Base-by-base conservation (phyloP, 2,797 vertebrate species). In the Paramormyrops hopkinsi region DNA sequence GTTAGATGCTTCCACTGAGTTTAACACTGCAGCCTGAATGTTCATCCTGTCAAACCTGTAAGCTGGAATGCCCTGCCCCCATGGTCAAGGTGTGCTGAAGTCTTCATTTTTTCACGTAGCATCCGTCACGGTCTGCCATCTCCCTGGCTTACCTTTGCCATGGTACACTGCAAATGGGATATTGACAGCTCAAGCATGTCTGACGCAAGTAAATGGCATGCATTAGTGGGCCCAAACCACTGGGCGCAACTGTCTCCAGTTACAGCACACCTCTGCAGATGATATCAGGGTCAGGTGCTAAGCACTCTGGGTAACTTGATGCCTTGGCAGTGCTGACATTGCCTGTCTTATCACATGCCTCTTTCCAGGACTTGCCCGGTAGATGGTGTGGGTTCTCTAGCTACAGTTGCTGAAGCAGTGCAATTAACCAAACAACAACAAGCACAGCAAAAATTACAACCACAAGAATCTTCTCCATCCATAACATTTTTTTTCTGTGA, bases 121-220 rank as follows among this genome's bases (percentile, higher is more conserved):
- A 19, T 88, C 86, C 25, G 17, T 88, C 46, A 73, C 22, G 48
- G 19, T 53, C n/a, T 76, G 79, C 87, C 79, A 88, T 91, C 48
- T 85, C 89, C 37, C 89, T 29, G 89, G 50, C 85, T 90, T 90
- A 88, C 76, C 51, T 69, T 33, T 73, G 8, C 0, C 79, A 73
- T 59, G 73, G 89, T 65, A 65, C 51, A 90, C 88, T 89, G 89
- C 90, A 84, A 89, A 53, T 90, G 65, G 84, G 83, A 69, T 90
- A 73, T 90, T 76, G 88, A 79, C 0, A 92, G 92, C 89, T 92
- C 88, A 88, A 89, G 90, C 92, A 90, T 92, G 91, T 90, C 89
- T 92, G 88, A 65, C 65, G 87, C 88, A 86, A 90, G 85, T 86
- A 51, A 89, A 62, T 22, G 54, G 46, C 90, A 90, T 91, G 89